Evolutionary conservation across 1,140 invertebrate genomes (phyloP).

Genomic region (Leguminivora glycinivorella): DNA sequence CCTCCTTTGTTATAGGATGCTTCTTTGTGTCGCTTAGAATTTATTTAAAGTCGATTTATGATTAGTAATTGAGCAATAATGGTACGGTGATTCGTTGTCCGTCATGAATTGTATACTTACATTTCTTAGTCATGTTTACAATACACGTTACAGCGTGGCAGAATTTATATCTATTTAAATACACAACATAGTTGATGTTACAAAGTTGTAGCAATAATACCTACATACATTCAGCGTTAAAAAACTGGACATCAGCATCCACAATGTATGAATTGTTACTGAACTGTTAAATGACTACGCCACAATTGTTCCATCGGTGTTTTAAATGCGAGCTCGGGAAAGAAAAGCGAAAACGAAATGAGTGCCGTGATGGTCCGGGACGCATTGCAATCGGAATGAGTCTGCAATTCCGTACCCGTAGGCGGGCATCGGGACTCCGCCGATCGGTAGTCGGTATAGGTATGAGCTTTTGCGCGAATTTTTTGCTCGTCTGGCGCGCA

Average conservation of each 20-base stretch:
- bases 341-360: conserved; percentile 23
- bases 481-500: conserved; percentile 25
- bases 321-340: not conserved
- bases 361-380: conserved; percentile 1
- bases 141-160: not conserved
- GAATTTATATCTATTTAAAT: not conserved
- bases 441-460: conserved; percentile 14
- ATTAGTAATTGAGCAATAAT: not conserved
- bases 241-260: not conserved
- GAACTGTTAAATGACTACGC: conserved; percentile 10
- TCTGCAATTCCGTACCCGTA: conserved; percentile 12
- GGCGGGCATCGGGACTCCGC: not conserved
- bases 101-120: not conserved
- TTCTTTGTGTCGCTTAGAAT: conserved; percentile 6
- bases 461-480: conserved; percentile 22
- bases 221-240: not conserved
- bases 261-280: not conserved
- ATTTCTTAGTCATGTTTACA: too few species aligned
- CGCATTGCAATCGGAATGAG: conserved; percentile 8
- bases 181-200: not conserved
- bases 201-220: not conserved
- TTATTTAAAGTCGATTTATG: conserved; percentile 14
- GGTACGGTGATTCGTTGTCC: not conserved
- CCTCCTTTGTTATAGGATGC: conserved; percentile 16
- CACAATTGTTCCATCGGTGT: conserved; percentile 8